Evolutionary conservation across 2,888 invertebrate genomes (phyloP), one percentile per base, ranked within the genome.

Genomic region (Drosophila anomelani): DNA sequence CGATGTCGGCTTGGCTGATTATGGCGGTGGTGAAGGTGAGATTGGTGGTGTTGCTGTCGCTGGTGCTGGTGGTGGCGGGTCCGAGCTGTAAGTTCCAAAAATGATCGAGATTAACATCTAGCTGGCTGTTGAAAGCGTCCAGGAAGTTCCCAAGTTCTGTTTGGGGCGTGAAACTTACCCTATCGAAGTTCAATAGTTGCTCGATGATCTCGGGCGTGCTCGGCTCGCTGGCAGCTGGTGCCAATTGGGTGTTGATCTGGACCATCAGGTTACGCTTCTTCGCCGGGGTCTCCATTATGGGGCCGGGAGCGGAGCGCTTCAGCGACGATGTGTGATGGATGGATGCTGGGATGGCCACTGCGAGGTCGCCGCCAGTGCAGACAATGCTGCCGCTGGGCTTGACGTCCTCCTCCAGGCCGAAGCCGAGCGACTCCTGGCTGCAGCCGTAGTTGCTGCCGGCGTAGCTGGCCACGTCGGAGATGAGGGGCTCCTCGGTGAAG

Each of bases 141-240:
- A 49, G 13, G 17, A 32, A 29, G n/a, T 29, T 15, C 10, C 12
- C 47, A 47, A 17, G n/a, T 47, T n/a, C 49, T 8, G 4, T 32
- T 17, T 49, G 49, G 32, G 13, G 12, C 0, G 32, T 5, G 8
- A 12, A 38, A 69, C 78, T 73, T 66, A 85, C 86, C 49, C 47
- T 62, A 15, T 68, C 62, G 15, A 68, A 39, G 38, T 72, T 34
- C n/a, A 76, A 49, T n/a, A 85, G 20, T 1, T 80, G 34, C 0
- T 82, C 74, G 6, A 88, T 71, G 20, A 88, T 77, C 5, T 79
- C 77, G 9, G 88, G 88, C 8, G 88, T 88, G 47, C 68, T 83
- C 7, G 76, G 62, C 34, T 51, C 51, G 26, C 23, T 23, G 38
- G 26, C 12, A 20, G 20, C 46, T 5, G 53, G 58, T 17, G 49